phyloP scores from a whole-genome alignment of 2,113 vertebrate species.

The Vulpes vulpes region DNA sequence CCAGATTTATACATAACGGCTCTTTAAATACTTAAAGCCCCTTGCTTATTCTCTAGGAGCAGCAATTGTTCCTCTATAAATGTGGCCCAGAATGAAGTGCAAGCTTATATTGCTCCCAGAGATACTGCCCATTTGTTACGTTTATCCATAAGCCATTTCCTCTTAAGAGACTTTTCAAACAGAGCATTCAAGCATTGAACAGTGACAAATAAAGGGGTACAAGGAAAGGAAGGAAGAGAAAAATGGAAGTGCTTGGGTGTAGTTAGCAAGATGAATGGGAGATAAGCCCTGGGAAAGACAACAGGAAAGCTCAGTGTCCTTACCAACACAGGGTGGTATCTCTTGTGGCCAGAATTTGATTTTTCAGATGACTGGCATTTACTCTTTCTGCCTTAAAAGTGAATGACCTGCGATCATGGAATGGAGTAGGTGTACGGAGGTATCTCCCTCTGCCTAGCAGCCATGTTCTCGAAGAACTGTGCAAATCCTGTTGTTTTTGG shows the following conservation, averaged over 20 bases:
- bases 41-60: background rate
- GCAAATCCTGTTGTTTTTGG: background rate
- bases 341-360: background rate
- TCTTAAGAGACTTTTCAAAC: constrained; percentile 31
- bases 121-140: background rate
- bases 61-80: background rate
- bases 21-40: background rate
- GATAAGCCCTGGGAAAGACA: background rate
- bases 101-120: background rate
- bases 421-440: background rate
- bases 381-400: background rate
- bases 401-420: background rate
- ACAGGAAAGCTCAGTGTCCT: background rate
- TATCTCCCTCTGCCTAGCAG: background rate
- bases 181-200: background rate
- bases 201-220: background rate
- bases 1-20: background rate
- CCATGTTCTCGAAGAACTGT: background rate
- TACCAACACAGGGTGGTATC: background rate
- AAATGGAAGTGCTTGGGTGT: background rate
- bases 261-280: background rate
- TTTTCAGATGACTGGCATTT: background rate
- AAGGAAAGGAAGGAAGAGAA: background rate
- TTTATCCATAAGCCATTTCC: constrained; percentile 39
- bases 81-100: constrained; percentile 24